Evolutionary conservation across 2,113 vertebrate genomes (phyloP).

Genomic region (Etheostoma spectabile): DNA sequence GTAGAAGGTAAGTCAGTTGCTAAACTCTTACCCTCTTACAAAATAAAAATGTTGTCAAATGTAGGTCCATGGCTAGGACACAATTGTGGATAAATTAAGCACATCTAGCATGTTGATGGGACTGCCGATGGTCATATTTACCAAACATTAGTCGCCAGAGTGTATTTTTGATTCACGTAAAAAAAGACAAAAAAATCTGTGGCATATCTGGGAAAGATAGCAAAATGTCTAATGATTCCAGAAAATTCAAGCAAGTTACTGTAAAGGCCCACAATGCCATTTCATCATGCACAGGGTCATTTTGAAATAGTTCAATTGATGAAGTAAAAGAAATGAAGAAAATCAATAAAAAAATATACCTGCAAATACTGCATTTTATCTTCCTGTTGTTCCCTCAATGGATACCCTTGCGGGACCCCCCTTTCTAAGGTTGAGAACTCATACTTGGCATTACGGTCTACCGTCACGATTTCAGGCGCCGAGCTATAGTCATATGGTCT

Average conservation of each 20-base stretch:
- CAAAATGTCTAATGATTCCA: slow-evolving; percentile 65
- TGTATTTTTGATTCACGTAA: slow-evolving; percentile 62
- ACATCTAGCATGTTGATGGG: slow-evolving; percentile 60
- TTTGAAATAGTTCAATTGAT: slow-evolving; percentile 71
- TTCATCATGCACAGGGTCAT: slow-evolving; percentile 82
- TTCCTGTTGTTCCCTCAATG: slow-evolving; percentile 87
- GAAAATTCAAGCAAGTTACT: slow-evolving; percentile 59
- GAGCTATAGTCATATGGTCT: slow-evolving; percentile 89
- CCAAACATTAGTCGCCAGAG: slow-evolving; percentile 77
- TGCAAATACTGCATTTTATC: slow-evolving; percentile 97
- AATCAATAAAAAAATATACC: slow-evolving; percentile 88
- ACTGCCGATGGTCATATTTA: slow-evolving; percentile 82
- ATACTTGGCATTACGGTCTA: slow-evolving; percentile 91
- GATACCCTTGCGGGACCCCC: slow-evolving; percentile 87
- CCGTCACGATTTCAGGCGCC: slow-evolving; percentile 86
- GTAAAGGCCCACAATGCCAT: slow-evolving; percentile 58
- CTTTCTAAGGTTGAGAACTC: slow-evolving; percentile 91
- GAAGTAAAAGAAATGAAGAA: slow-evolving; percentile 80
- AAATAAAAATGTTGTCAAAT: slow-evolving; percentile 39
- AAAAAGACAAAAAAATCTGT: slow-evolving; percentile 44
- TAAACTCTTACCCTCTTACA: slow-evolving; percentile 61
- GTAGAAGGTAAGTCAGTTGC: slow-evolving; percentile 67
- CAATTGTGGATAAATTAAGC: slow-evolving; percentile 33
- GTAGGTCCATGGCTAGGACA: slow-evolving; percentile 37
- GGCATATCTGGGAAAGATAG: slow-evolving; percentile 56